A percentile compares a stretch with the other conserved stretches of the same genome.
phyloP scores from a whole-genome alignment of 2,797 vertebrate genomes.

The Sphenopsis melanotis region DNA sequence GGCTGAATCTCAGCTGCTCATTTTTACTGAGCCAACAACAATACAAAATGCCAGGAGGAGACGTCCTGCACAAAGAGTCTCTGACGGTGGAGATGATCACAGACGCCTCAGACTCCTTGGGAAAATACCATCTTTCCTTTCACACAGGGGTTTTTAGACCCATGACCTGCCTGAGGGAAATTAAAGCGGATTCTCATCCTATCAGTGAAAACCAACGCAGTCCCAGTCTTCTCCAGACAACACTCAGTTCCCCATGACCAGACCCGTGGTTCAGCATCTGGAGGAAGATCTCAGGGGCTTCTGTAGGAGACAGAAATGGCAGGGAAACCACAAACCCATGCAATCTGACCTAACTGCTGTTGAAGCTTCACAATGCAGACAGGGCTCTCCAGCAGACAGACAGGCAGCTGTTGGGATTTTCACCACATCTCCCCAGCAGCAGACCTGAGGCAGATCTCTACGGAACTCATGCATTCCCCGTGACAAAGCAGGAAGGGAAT shows the following conservation, averaged over 20 bases:
- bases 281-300: background rate
- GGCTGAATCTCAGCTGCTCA: background rate
- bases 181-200: background rate
- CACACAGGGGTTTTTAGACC: background rate
- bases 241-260: background rate
- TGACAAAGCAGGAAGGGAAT: background rate
- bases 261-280: background rate
- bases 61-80: background rate
- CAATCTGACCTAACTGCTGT: background rate
- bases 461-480: background rate
- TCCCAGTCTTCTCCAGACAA: background rate
- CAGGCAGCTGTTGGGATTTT: background rate
- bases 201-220: background rate
- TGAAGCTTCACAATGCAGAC: background rate
- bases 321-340: background rate
- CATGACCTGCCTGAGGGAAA: slow-evolving; percentile 3
- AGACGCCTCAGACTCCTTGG: background rate
- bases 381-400: background rate
- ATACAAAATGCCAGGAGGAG: background rate
- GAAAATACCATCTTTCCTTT: background rate
- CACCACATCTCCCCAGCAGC: background rate
- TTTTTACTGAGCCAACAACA: background rate
- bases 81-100: background rate
- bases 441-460: background rate
- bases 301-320: background rate